Evolutionary conservation across 2,113 vertebrate genomes (phyloP).

Genomic region (Clarias batrachus): DNA sequence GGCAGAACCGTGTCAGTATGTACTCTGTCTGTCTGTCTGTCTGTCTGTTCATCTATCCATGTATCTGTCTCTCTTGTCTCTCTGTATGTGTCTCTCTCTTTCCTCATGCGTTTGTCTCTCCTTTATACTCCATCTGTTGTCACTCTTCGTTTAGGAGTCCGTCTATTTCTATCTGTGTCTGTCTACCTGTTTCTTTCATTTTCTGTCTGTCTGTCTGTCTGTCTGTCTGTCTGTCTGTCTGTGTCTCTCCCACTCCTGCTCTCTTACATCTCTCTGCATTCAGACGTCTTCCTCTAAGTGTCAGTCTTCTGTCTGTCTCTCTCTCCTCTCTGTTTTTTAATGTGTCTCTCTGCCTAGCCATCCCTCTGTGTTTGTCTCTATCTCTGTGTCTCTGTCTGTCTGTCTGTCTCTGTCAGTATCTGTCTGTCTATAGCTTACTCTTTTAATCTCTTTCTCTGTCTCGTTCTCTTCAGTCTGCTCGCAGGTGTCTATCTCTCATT

Average conservation of each 20-base stretch:
- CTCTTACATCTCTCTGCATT: neutral
- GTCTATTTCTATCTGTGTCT: neutral
- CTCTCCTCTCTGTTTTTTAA: neutral
- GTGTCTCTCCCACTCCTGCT: no score
- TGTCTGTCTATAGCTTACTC: no score
- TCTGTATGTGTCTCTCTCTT: neutral
- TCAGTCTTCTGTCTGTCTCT: neutral
- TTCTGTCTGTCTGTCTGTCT: neutral
- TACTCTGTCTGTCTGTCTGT: neutral
- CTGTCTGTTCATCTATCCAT: neutral
- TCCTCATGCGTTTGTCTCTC: neutral
- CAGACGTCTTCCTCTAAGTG: no score
- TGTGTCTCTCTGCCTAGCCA: slow-evolving; percentile 8
- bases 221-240: neutral
- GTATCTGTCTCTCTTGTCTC: neutral
- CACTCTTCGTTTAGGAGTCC: neutral
- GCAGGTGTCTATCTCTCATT: neutral
- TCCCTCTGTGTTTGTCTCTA: slow-evolving; percentile 5
- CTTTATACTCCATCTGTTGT: neutral
- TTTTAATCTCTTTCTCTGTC: neutral
- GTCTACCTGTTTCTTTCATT: neutral
- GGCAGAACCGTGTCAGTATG: neutral
- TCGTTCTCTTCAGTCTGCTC: no score
- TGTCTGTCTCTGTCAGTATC: neutral
- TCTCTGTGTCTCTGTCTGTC: neutral